Evolutionary conservation across 2,797 vertebrate genomes (phyloP).

Genomic region (Hybognathus amarus): DNA sequence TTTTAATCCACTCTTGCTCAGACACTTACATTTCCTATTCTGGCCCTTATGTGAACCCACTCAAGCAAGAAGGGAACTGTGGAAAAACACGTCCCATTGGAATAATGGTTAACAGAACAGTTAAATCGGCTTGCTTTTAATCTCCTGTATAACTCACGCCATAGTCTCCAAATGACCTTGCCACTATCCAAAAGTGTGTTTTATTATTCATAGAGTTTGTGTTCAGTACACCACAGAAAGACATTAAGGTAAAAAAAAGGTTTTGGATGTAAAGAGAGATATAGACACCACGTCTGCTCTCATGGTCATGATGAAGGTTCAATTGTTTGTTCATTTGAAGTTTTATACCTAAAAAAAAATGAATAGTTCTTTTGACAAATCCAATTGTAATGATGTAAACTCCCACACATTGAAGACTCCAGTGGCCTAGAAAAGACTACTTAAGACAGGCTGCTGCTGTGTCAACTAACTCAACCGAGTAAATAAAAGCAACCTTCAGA

Average conservation of each 20-base stretch:
- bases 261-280: neutral
- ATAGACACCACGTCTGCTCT: neutral
- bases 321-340: constrained; percentile 23
- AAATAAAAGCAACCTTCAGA: constrained; percentile 23
- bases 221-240: neutral
- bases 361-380: constrained; percentile 22
- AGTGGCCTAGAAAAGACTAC: neutral
- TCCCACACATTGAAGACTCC: neutral
- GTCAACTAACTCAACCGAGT: constrained; percentile 17
- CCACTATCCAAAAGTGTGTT: constrained; percentile 27
- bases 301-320: neutral
- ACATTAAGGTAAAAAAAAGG: constrained; percentile 21
- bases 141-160: constrained; percentile 37
- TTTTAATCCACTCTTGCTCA: constrained; percentile 46
- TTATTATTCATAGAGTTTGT: constrained; percentile 7
- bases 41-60: constrained; percentile 47
- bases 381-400: neutral
- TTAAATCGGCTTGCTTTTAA: constrained; percentile 52
- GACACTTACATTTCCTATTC: constrained; percentile 19
- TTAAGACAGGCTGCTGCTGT: neutral
- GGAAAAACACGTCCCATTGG: constrained; percentile 44
- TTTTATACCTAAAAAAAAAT: neutral
- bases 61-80: constrained; percentile 47
- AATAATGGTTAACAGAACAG: constrained; percentile 59
- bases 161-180: constrained; percentile 34